Base-by-base conservation (phyloP, 2,888 invertebrate genomes). In the Girardia tigrina region DNA sequence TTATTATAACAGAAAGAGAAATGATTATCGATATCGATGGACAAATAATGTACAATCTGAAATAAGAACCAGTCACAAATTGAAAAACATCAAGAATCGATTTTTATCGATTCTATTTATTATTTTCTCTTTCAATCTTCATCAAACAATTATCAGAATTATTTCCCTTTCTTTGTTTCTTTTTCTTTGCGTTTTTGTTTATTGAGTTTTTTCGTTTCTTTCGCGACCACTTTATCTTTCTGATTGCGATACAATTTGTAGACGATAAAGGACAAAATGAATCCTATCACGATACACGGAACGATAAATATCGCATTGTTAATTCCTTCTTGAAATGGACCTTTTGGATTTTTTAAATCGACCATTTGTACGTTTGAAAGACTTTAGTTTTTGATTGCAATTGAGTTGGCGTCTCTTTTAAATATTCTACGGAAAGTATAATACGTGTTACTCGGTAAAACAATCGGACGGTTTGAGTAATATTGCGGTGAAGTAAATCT, bases 251-350 rank as follows among this genome's bases (percentile, higher is more conserved):
- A 90, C 74, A 92, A 86, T 84, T 90, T 91, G 86, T 90, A 91
- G 78, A 90, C 90, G 85, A 92, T 90, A 86, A 91, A 90, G 77
- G 89, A 89, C 85, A 90, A 88, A 82, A 92, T 86, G 79, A 89
- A 88, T 79, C 90, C 85, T 80, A 91, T 89, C 79, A 92, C 87
- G 79, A 91, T 88, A 74, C 90, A 91, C 79, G 92, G 91, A 80
- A 92, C 82, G 80, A 92, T 89, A 84, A 92, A 92, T 79, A 92
- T 90, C 70, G 89, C 86, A 85, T 92, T 91, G 78, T 91, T 90
- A 85, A 92, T 91, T 79, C 90, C 90, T 85, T 91, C 90, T 83
- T 91, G 90, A 81, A 90, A 87, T 0, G 90, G 90, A 6, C 90
- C 90, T 80, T 90, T 90, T 77, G 89, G 88, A 27, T 90, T 90